phyloP scores from a whole-genome alignment of 1,140 invertebrate species.

The Colletes gigas region DNA sequence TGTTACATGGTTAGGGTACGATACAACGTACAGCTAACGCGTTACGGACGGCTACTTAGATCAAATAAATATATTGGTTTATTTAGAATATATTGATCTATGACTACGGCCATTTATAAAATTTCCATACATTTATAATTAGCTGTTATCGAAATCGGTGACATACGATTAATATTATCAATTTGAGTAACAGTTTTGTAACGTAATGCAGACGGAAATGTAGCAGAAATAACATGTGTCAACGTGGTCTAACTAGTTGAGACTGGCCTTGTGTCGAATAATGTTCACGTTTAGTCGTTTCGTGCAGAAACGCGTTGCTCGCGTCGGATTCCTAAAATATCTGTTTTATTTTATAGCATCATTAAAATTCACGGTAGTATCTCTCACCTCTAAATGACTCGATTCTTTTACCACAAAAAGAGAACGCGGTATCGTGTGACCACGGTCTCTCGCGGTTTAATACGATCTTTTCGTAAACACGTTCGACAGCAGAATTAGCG shows the following conservation, averaged over 20 bases:
- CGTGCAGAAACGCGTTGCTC: background rate
- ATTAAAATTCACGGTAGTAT: constrained; percentile 26
- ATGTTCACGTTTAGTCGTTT: background rate
- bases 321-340: constrained; percentile 16
- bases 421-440: background rate
- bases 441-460: background rate
- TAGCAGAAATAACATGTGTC: background rate
- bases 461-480: background rate
- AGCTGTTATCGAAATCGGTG: background rate
- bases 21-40: background rate
- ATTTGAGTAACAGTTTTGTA: background rate
- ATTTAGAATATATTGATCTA: background rate
- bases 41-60: background rate
- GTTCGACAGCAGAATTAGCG: background rate
- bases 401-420: background rate
- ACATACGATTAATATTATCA: background rate
- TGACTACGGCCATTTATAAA: constrained; percentile 15
- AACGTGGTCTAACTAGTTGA: background rate
- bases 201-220: too few relatives aligned
- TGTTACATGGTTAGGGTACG: background rate
- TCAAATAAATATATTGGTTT: background rate
- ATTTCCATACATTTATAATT: background rate
- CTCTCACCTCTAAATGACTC: background rate
- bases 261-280: background rate
- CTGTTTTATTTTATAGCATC: background rate